phyloP scores from a whole-genome alignment of 2,113 vertebrate species.

The Serinus canaria region DNA sequence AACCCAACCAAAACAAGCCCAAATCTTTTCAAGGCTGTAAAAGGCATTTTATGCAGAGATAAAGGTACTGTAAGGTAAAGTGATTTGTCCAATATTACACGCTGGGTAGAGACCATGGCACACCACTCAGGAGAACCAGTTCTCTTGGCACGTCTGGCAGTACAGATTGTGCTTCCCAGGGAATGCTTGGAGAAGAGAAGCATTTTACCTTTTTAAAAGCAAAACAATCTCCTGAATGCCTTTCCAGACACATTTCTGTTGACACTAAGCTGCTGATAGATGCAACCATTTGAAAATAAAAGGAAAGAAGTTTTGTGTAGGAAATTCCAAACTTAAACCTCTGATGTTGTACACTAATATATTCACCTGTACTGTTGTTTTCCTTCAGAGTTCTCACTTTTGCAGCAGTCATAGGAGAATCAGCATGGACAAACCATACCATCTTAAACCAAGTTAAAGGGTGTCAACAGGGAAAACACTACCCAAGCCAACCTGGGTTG shows the following conservation, averaged over 20 bases:
- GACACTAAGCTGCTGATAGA: not conserved
- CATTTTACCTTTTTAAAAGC: not conserved
- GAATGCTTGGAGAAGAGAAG: not conserved
- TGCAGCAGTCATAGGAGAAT: not conserved
- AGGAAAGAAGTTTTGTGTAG: not conserved
- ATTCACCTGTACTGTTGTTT: not conserved
- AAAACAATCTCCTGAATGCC: not conserved
- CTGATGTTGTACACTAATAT: not conserved
- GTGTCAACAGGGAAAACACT: not conserved
- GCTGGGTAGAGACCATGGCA: not conserved
- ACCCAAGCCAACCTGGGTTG: not conserved
- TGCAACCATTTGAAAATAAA: not conserved
- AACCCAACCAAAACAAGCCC: not conserved
- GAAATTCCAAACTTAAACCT: not conserved
- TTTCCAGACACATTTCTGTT: not conserved
- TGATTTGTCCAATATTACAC: not conserved
- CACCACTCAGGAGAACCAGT: not conserved
- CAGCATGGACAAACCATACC: not conserved
- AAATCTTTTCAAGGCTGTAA: not conserved
- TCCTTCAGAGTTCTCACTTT: not conserved
- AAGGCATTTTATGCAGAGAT: not conserved
- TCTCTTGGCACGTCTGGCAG: not conserved
- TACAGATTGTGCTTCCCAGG: conserved; percentile 21
- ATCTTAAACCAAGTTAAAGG: not conserved
- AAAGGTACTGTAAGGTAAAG: not conserved